A percentile compares a stretch with the other conserved stretches of the same genome.
Conservation (phyloP, 2,113 vertebrate genomes). For the Rhea americana region DNA sequence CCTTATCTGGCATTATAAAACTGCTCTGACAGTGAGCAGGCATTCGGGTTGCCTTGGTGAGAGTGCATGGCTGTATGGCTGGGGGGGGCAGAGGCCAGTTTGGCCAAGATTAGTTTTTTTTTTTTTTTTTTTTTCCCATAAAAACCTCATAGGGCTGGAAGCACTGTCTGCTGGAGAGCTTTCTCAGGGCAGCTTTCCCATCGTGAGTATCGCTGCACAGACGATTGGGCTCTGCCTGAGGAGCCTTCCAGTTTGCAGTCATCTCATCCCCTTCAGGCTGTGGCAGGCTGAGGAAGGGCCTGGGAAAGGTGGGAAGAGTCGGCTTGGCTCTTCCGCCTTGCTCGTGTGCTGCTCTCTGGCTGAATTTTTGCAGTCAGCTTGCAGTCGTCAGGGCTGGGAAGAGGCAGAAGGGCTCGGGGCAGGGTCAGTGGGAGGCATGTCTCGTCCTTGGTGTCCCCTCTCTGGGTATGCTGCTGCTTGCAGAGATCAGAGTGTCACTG, state of each 20-base stretch:
- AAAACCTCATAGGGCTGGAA: not conserved
- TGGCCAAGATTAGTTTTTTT: not conserved
- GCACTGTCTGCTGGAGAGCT: not conserved
- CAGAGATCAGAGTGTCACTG: not conserved
- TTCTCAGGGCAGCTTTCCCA: not conserved
- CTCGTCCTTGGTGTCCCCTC: not conserved
- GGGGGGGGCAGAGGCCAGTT: not conserved
- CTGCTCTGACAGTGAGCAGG: not conserved
- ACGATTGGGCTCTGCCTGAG: too few relatives aligned
- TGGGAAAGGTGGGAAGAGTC: not conserved
- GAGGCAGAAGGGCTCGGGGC: not conserved
- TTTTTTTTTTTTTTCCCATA: not conserved
- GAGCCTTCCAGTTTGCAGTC: not conserved
- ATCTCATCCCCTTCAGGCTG: not conserved
- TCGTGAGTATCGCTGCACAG: not conserved
- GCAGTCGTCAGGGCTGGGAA: too few relatives aligned
- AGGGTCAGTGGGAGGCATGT: not conserved
- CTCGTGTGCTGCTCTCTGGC: not conserved
- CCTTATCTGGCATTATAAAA: conserved; percentile 51
- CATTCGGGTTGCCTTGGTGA: rapidly evolving
- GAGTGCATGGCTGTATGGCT: not conserved
- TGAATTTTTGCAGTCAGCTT: too few relatives aligned
- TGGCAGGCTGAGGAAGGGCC: not conserved
- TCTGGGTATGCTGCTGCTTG: not conserved
- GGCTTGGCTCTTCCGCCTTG: too few relatives aligned